Conservation (phyloP, 2,113 vertebrate species). For the Cephalopholis sonnerati region DNA sequence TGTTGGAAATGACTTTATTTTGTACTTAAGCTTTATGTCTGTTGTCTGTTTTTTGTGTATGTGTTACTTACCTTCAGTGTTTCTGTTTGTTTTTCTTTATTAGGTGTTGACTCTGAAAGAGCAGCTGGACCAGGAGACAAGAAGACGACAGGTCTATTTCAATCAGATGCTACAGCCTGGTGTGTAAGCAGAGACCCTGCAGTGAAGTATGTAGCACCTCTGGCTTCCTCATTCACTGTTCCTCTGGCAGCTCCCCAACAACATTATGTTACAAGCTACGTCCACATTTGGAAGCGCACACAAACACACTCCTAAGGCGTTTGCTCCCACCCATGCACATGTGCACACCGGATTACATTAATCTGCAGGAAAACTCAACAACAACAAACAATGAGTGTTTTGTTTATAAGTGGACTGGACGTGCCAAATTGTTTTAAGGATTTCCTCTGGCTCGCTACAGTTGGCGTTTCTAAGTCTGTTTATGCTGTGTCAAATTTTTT, state of each 20-base stretch:
- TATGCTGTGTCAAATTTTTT: conserved; percentile 58
- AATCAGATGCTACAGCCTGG: conserved; percentile 73
- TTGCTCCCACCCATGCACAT: conserved; percentile 60
- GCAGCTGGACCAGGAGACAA: conserved; percentile 83
- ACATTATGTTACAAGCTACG: conserved; percentile 44
- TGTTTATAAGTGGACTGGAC: conserved; percentile 78
- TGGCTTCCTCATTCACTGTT: conserved; percentile 41
- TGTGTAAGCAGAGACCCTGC: conserved; percentile 60
- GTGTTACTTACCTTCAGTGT: not conserved
- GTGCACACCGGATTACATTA: conserved; percentile 77
- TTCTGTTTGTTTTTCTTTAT: not conserved
- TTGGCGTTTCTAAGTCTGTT: conserved; percentile 62
- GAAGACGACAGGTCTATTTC: conserved; percentile 67
- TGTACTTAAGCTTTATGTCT: not conserved
- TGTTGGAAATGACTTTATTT: not conserved
- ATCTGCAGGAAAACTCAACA: conserved; percentile 79
- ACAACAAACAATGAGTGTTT: conserved; percentile 85
- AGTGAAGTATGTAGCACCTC: conserved; percentile 59
- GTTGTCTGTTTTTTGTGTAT: conserved; percentile 2
- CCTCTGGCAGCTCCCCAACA: conserved; percentile 64
- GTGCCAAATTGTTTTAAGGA: conserved; percentile 84
- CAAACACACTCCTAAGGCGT: conserved; percentile 52
- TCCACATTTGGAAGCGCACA: conserved; percentile 53
- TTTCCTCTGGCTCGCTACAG: conserved; percentile 69
- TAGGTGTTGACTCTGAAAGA: conserved; percentile 84